phyloP scores from a whole-genome alignment of 1,140 invertebrate genomes.

The Cotesia typhae region DNA sequence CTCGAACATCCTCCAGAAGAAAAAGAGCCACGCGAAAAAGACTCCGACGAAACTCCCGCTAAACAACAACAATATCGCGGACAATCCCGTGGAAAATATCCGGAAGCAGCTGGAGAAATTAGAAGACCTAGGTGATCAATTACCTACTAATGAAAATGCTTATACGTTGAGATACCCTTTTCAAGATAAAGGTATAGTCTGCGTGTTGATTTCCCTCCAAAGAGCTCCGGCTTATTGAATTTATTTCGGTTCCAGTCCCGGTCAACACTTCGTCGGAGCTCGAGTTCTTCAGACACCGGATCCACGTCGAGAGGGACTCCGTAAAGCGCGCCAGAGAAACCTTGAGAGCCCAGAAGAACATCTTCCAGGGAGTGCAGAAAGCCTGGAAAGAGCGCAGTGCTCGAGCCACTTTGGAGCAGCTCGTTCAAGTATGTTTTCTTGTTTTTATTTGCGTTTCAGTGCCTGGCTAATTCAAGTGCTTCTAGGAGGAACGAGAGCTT shows the following conservation, averaged over 20 bases:
- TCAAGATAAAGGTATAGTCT: conserved; percentile 69
- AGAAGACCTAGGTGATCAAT: conserved; percentile 82
- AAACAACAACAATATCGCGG: conserved; percentile 63
- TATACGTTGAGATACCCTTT: conserved; percentile 80
- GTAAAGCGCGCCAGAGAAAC: conserved; percentile 78
- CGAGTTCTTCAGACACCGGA: conserved; percentile 82
- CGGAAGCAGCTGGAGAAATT: conserved; percentile 79
- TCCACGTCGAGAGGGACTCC: conserved; percentile 79
- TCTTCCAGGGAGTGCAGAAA: conserved; percentile 69
- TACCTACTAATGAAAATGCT: conserved; percentile 75
- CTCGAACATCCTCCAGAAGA: conserved; percentile 53
- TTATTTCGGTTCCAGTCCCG: conserved; percentile 50
- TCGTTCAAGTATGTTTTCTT: conserved; percentile 66
- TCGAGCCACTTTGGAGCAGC: conserved; percentile 70
- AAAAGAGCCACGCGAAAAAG: conserved; percentile 57
- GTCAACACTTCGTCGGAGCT: conserved; percentile 71
- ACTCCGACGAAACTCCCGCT: conserved; percentile 66
- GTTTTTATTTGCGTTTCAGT: conserved; percentile 4
- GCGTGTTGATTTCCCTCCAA: conserved; percentile 11
- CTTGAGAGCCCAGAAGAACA: conserved; percentile 68
- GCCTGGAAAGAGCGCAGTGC: conserved; percentile 71
- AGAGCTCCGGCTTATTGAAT: not conserved
- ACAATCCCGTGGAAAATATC: conserved; percentile 78
- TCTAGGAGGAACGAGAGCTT: conserved; percentile 78
- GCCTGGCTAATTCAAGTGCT: not conserved